Evolutionary conservation across 2,888 invertebrate genomes (phyloP), one percentile per base, ranked within the genome.

Genomic region (Icerya purchasi): DNA sequence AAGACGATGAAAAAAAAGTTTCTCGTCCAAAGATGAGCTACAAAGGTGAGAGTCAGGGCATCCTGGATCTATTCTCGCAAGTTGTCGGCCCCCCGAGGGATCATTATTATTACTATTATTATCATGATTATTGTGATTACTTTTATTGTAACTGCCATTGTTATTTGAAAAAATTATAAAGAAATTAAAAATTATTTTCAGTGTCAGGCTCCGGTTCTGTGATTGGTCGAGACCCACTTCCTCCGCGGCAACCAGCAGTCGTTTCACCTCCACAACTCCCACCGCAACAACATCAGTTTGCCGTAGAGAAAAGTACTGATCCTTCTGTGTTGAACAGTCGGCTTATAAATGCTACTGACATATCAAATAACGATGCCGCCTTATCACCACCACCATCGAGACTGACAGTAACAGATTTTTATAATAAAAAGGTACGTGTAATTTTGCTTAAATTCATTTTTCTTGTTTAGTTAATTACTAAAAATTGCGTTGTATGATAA

Each of bases 151-250:
- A 49, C 50, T 56, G 21, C 56, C 25, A 56, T 56, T 56, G 56
- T 56, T 49, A 18, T 20, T 22, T 49, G 10, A 24, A 49, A 22
- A 49, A 56, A 56, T 56, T 56, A 49, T 36, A 36, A 49, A 36
- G 54, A 56, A 49, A 56, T 50, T 18, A 56, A 50, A 50, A 20
- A 52, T n/a, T n/a, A 50, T 56, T 50, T 77, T 53, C 75, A 83
- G 83, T 83, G 69, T 83, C 83, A 66, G 81, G 82, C 72, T 81
- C 83, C 67, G 80, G 82, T 70, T 76, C 79, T 69, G 77, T 77
- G 71, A 76, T 76, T 69, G 78, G 79, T 65, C 73, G 76, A 68
- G 78, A 79, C 68, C 74, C 75, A 36, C 68, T 72, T 61, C 72
- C 72, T 66, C 77, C 74, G 63, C 70, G 24, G 51, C 58, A 52